phyloP scores from a whole-genome alignment of 53 echinoderm and acorn worm genomes.

The Henricia sp. region DNA sequence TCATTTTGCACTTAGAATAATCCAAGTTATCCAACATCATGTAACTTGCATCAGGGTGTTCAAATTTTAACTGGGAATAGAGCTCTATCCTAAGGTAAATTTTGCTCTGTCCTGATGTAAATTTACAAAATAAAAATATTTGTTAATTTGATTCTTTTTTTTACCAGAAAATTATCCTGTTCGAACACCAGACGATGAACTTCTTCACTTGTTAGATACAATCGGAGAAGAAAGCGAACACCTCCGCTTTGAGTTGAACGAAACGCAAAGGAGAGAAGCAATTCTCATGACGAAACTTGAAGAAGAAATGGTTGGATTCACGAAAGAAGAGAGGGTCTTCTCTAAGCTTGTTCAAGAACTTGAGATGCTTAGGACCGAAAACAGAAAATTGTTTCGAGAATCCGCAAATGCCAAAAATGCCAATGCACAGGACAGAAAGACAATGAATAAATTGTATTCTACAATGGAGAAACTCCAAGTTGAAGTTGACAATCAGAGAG shows the following conservation, averaged over 20 bases:
- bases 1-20: no score
- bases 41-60: no score
- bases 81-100: no score
- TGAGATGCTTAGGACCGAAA: conserved; percentile 92
- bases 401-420: conserved; percentile 73
- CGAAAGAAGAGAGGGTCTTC: conserved; percentile 84
- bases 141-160: background rate
- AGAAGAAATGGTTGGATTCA: conserved; percentile 43
- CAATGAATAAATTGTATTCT: conserved; percentile 65
- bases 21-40: no score
- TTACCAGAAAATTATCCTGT: conserved; percentile 22
- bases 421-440: conserved; percentile 64
- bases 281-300: conserved; percentile 59
- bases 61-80: no score
- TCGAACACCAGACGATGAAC: conserved; percentile 69
- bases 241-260: conserved; percentile 76
- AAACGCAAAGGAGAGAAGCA: conserved; percentile 77
- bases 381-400: conserved; percentile 82
- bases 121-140: no score
- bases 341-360: conserved; percentile 87
- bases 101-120: no score
- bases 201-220: conserved; percentile 79
- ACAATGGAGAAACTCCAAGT: conserved; percentile 64
- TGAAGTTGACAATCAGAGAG: conserved; percentile 75
- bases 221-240: conserved; percentile 85